These are phyloP conservation scores for Drosophila asahinai DNA, from an alignment of 1,140 invertebrate genomes.

Conservation along the genomic window DNA sequence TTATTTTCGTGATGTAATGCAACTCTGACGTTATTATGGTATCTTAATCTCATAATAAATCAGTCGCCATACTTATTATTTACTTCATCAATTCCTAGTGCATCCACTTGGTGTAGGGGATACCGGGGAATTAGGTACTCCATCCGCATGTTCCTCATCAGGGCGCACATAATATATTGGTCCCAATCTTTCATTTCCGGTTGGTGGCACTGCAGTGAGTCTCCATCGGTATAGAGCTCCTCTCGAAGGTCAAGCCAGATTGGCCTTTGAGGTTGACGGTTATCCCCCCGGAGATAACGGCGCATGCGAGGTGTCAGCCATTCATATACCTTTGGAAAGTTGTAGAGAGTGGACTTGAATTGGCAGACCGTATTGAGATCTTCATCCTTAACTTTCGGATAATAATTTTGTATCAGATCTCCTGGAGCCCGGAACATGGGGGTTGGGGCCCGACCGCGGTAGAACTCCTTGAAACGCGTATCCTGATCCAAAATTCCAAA, in stretches of 20 bases:
- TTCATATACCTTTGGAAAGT: rapidly evolving
- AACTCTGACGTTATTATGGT: too few species aligned
- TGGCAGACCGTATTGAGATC: not conserved
- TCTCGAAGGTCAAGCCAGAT: not conserved
- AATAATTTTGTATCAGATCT: too few species aligned
- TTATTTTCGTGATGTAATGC: too few species aligned
- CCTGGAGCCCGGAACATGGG: too few species aligned
- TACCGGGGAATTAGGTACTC: not conserved
- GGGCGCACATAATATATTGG: not conserved
- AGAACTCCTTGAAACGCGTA: not conserved
- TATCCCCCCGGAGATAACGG: too few species aligned
- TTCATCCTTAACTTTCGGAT: too few species aligned
- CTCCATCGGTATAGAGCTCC: not conserved
- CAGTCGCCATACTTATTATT: too few species aligned
- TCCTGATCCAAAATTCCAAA: not conserved
- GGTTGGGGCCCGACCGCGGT: not conserved
- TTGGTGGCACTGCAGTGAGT: not conserved
- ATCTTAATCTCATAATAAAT: too few species aligned
- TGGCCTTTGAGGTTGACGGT: too few species aligned
- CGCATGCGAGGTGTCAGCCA: not conserved
- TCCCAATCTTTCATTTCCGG: not conserved
- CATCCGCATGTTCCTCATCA: not conserved
- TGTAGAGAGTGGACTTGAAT: not conserved
- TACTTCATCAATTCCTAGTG: too few species aligned
- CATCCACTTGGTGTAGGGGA: not conserved